Percentiles rank a stretch among this genome's conserved stretches.
These are phyloP conservation scores for Connochaetes taurinus DNA, from an alignment of 2,113 vertebrate species.

Conservation along the genomic window DNA sequence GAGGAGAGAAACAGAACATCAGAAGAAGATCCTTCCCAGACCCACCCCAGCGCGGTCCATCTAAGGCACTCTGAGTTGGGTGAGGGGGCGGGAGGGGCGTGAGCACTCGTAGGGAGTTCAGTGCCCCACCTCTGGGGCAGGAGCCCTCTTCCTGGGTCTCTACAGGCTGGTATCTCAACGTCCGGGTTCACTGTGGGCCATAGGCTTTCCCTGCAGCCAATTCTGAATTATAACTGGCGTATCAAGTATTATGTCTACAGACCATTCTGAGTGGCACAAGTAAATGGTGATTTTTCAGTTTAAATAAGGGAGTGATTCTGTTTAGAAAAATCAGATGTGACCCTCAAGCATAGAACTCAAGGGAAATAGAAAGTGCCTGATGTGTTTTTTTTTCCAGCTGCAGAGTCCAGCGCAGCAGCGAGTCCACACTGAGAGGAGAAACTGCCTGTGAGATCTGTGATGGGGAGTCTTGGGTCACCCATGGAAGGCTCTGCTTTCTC, in stretches of 20 bases:
- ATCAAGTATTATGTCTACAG: slow-evolving; percentile 64
- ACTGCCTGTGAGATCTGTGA: background rate
- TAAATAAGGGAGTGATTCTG: slow-evolving; percentile 27
- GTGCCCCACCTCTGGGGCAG: background rate
- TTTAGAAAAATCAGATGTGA: slow-evolving; percentile 49
- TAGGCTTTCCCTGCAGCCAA: slow-evolving; percentile 46
- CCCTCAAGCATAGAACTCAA: slow-evolving; percentile 10
- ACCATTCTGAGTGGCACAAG: slow-evolving; percentile 59
- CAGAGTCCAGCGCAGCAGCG: background rate
- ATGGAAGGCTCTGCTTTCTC: background rate
- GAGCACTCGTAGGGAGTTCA: fast-evolving
- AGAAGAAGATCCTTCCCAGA: slow-evolving; percentile 21
- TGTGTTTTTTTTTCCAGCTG: slow-evolving; percentile 41
- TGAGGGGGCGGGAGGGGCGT: background rate
- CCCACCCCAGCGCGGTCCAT: background rate
- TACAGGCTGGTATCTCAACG: slow-evolving; percentile 26
- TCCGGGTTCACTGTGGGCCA: background rate
- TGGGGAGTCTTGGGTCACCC: background rate
- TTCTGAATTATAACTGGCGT: slow-evolving; percentile 69
- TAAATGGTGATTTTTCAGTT: slow-evolving; percentile 54
- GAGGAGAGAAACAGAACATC: slow-evolving; percentile 28
- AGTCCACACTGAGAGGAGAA: background rate
- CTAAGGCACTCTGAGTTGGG: background rate
- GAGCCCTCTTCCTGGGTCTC: slow-evolving; percentile 31
- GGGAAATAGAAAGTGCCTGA: slow-evolving; percentile 43